Base-by-base conservation (phyloP, 2,113 vertebrate species). In the Montifringilla adamsi region DNA sequence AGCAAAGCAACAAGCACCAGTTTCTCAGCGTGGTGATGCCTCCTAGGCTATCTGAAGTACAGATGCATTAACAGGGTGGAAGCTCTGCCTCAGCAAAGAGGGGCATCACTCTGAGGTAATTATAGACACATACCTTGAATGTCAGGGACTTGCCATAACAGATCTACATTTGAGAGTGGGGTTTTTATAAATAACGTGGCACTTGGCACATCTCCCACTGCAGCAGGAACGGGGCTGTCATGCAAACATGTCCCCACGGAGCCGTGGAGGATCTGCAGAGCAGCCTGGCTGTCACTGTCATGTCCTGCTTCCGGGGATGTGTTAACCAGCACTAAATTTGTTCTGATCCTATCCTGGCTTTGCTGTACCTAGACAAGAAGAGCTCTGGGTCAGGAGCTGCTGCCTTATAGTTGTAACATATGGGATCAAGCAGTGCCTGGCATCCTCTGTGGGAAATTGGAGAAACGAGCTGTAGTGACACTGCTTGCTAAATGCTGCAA, bases 231-330 rank as follows among this genome's bases (percentile, higher is more conserved):
- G 4, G 69, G 58, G 41, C 66, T 72, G 64, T 13, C 74, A 9
- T 7, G 47, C 31, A 55, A 84, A 41, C 33, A 2, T 2, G 21
- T 87, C 46, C 46, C 58, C 20, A 0, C 0, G 4, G 44, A 9
- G 22, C 72, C 72, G 13, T 1, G 28, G 50, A 49, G 80, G 50
- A n/a, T 13, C 20, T 49, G 58, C 63, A 13, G 76, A 24, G 89
- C 85, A 90, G 68, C 59, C 39, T 13, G 52, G 79, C 47, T 90
- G 55, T 9, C 43, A 12, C 15, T 30, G 59, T 0, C 66, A 4
- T 1, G 52, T 87, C 68, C 86, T 72, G 20, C 56, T 78, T 16
- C 3, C 8, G 21, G 16, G 11, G 37, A 68, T 13, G 53, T 66
- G 73, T 41, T 60, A 89, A 81, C 47, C 63, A 55, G 13, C 33